Evolutionary conservation across 1,140 invertebrate species (phyloP).

Genomic region (Magallana angulata): DNA sequence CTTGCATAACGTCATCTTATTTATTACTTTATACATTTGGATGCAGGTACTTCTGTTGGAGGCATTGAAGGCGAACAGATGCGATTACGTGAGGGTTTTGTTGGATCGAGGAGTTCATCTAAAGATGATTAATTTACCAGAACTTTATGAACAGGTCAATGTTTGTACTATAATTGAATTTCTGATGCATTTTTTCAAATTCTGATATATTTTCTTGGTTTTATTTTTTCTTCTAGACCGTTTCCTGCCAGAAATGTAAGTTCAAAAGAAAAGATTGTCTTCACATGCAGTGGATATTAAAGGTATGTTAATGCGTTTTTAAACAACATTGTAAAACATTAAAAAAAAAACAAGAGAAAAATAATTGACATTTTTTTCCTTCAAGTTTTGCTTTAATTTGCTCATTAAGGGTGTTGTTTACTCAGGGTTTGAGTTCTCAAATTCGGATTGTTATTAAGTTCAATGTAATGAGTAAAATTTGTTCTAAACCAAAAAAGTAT

Average conservation of each 20-base stretch:
- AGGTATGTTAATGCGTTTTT: neutral
- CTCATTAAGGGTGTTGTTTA: too few relatives aligned
- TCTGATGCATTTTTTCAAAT: neutral
- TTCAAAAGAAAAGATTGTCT: neutral
- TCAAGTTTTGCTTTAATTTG: too few relatives aligned
- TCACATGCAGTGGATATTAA: conserved; percentile 18
- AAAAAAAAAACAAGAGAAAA: neutral
- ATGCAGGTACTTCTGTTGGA: neutral
- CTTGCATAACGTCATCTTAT: neutral
- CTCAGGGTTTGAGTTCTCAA: too few relatives aligned
- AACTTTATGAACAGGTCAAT: neutral
- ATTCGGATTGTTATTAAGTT: too few relatives aligned
- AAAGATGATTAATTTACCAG: neutral
- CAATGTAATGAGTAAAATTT: too few relatives aligned
- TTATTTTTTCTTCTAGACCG: neutral
- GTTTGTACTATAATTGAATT: too few relatives aligned
- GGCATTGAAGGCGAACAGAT: neutral
- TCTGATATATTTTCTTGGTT: too few relatives aligned
- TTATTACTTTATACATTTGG: neutral
- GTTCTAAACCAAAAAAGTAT: too few relatives aligned
- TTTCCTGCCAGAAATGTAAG: neutral
- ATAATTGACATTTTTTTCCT: too few relatives aligned
- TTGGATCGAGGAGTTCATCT: conserved; percentile 32
- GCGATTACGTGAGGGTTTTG: conserved; percentile 28
- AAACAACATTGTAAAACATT: neutral